These are phyloP conservation scores for Tragelaphus strepsiceros DNA, from an alignment of 2,113 vertebrate species.

Conservation along the genomic window DNA sequence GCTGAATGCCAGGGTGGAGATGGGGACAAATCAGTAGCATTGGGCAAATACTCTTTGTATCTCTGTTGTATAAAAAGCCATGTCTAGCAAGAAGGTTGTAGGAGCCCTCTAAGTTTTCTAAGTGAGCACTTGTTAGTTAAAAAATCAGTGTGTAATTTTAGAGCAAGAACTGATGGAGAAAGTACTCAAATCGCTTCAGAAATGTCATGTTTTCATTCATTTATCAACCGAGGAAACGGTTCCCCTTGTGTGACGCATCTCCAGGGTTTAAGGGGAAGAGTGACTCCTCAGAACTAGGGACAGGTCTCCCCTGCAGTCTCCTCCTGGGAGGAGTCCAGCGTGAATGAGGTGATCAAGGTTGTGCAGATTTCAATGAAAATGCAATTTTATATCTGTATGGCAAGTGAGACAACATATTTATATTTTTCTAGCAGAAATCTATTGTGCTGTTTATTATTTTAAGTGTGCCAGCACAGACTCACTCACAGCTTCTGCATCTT, in stretches of 20 bases:
- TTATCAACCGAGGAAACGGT: slow-evolving; percentile 61
- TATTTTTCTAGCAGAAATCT: neutral
- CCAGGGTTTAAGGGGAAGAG: slow-evolving; percentile 63
- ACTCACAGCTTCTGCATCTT: slow-evolving; percentile 50
- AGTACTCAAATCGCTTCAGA: slow-evolving; percentile 52
- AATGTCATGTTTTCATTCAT: slow-evolving; percentile 4
- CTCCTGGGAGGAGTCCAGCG: slow-evolving; percentile 16
- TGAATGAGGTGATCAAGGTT: neutral
- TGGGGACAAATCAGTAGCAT: neutral
- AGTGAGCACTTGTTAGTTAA: slow-evolving; percentile 25
- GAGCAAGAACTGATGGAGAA: slow-evolving; percentile 24
- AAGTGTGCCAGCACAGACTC: slow-evolving; percentile 39
- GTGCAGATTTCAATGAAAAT: slow-evolving; percentile 27
- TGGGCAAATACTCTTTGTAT: neutral
- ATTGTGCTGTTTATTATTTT: slow-evolving; percentile 35
- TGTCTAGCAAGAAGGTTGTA: neutral
- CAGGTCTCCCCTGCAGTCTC: slow-evolving; percentile 20
- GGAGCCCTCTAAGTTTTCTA: slow-evolving; percentile 59
- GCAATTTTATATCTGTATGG: neutral
- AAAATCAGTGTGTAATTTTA: slow-evolving; percentile 57
- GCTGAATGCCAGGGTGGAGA: neutral
- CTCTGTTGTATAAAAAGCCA: neutral
- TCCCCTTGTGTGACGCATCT: slow-evolving; percentile 55
- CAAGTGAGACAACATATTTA: neutral
- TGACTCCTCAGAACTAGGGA: neutral